These are phyloP conservation scores for Huso huso DNA, from an alignment of 2,797 vertebrate genomes.

Conservation along the genomic window DNA sequence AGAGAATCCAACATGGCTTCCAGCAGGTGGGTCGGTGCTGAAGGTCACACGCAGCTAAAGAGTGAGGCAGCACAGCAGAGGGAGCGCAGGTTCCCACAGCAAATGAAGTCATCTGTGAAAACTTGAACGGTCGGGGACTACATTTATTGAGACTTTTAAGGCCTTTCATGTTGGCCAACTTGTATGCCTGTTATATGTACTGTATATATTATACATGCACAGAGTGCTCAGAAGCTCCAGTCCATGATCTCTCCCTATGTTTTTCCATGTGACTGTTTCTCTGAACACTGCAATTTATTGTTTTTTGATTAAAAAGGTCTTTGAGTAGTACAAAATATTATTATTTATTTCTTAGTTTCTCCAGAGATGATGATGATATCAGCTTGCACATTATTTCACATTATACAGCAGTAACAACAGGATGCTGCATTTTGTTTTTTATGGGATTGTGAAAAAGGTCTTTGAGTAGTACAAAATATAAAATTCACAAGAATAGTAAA, in stretches of 20 bases:
- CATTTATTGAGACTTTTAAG: constrained; percentile 43
- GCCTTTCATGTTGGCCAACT: neutral
- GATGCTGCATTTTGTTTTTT: constrained; percentile 23
- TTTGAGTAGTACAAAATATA: constrained; percentile 24
- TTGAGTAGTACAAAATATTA: no score
- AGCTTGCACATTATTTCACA: neutral
- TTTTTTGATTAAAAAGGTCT: no score
- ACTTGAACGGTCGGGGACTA: constrained; percentile 31
- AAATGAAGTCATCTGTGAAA: constrained; percentile 76
- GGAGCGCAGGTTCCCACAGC: constrained; percentile 55
- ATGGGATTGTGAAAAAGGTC: constrained; percentile 37
- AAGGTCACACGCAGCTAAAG: constrained; percentile 69
- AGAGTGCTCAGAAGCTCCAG: neutral
- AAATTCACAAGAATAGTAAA: constrained; percentile 30
- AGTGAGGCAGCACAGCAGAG: constrained; percentile 46
- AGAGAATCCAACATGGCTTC: constrained; percentile 81
- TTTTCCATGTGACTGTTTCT: constrained; percentile 34
- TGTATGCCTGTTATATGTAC: neutral
- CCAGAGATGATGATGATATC: neutral
- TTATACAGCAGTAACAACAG: constrained; percentile 16
- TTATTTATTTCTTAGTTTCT: no score
- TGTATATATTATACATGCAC: constrained; percentile 8
- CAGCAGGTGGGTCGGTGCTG: constrained; percentile 74
- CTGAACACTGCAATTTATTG: constrained; percentile 26
- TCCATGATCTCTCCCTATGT: constrained; percentile 19